phyloP scores from a whole-genome alignment of 2,888 invertebrate genomes.

The Caenorhabditis sulstoni region DNA sequence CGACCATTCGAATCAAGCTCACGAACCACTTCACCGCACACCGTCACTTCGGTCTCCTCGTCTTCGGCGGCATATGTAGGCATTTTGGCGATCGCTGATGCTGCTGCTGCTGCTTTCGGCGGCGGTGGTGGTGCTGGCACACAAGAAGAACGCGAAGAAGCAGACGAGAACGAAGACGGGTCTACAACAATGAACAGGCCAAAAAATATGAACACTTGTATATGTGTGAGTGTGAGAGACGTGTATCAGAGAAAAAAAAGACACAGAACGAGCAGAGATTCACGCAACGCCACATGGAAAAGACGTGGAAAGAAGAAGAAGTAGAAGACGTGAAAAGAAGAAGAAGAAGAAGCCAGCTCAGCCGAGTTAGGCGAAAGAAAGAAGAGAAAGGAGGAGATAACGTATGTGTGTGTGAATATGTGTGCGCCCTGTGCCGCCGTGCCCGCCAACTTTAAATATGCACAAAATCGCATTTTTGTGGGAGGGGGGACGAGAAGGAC shows the following conservation, averaged over 20 bases:
- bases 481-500: too few species aligned
- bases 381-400: slow-evolving; percentile 13
- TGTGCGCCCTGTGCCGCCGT: slow-evolving; percentile 14
- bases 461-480: slow-evolving; percentile 58
- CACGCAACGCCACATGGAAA: too few species aligned
- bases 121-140: not conserved
- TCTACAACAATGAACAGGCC: not conserved
- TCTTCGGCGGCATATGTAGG: slow-evolving; percentile 2
- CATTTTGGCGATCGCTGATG: not conserved
- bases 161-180: not conserved
- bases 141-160: not conserved
- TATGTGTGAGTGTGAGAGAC: not conserved
- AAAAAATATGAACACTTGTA: not conserved
- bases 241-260: slow-evolving; percentile 9
- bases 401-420: slow-evolving; percentile 37
- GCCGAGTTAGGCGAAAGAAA: not conserved
- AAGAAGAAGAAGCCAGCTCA: slow-evolving; percentile 3
- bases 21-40: slow-evolving; percentile 39
- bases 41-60: slow-evolving; percentile 26
- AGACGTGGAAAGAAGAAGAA: not conserved
- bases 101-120: too few species aligned
- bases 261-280: slow-evolving; percentile 17
- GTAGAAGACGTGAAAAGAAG: not conserved
- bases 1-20: slow-evolving; percentile 39
- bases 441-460: slow-evolving; percentile 43